phyloP scores from a whole-genome alignment of 2,113 vertebrate genomes.

The Carassius carassius region DNA sequence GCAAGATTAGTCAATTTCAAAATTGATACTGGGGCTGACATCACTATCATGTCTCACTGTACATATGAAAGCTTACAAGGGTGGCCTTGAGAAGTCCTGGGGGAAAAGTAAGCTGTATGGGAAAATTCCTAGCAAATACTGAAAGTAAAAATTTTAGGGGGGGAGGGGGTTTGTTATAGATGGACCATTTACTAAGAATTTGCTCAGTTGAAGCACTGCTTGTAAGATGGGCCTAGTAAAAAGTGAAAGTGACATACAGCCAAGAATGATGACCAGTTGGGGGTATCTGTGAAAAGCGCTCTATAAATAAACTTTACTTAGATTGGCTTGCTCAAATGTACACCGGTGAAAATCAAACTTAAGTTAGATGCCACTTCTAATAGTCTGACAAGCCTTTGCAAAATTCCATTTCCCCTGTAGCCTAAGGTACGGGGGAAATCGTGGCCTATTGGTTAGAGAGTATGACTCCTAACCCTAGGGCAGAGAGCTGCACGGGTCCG shows the following conservation, averaged over 20 bases:
- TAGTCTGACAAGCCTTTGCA: neutral
- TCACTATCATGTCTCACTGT: no score
- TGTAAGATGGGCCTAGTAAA: neutral
- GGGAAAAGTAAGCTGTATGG: neutral
- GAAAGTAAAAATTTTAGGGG: neutral
- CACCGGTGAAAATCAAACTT: neutral
- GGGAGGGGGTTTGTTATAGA: neutral
- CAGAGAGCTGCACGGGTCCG: no score
- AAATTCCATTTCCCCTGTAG: no score
- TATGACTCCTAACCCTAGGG: no score
- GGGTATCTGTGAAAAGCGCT: no score
- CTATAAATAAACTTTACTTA: neutral
- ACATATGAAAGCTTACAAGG: neutral
- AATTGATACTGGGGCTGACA: no score
- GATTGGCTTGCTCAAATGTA: neutral
- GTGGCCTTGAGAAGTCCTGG: neutral
- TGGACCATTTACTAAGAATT: neutral
- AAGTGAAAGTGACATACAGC: neutral
- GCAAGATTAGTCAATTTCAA: no score
- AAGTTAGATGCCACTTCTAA: neutral
- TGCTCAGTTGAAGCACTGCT: neutral
- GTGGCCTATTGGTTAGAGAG: no score
- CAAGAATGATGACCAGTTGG: no score
- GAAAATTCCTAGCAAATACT: neutral
- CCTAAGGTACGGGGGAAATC: no score